Conservation (phyloP, 2,888 invertebrate genomes). For the Conomelus anceps region DNA sequence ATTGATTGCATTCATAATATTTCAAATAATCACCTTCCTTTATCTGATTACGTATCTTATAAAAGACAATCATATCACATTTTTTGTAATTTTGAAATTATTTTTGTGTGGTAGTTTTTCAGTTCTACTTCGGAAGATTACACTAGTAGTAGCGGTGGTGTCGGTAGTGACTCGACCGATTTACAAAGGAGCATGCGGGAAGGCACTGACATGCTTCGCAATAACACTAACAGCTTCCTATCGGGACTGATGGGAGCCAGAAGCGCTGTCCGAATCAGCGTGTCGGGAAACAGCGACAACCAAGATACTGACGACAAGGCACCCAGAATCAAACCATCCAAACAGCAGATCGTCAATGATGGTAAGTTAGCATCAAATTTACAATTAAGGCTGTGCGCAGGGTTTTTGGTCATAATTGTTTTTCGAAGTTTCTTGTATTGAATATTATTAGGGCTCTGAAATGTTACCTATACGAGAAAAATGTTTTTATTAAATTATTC, state of each 20-base stretch:
- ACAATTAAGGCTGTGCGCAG: not conserved
- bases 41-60: too few relatives aligned
- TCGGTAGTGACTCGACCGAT: not conserved
- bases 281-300: constrained; percentile 38
- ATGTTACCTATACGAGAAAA: too few relatives aligned
- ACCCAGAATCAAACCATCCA: constrained; percentile 8
- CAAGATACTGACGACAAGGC: constrained; percentile 15
- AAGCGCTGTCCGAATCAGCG: constrained; percentile 44
- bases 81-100: not conserved
- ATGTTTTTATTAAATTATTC: too few relatives aligned
- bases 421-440: too few relatives aligned
- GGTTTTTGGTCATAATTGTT: too few relatives aligned
- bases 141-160: not conserved
- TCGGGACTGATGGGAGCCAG: constrained; percentile 42
- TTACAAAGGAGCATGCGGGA: constrained; percentile 52
- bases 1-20: too few relatives aligned
- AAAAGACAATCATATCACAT: not conserved
- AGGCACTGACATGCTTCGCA: constrained; percentile 63
- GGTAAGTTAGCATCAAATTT: not conserved
- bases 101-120: constrained; percentile 10
- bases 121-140: constrained; percentile 22
- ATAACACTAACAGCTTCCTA: constrained; percentile 71
- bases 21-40: too few relatives aligned
- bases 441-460: too few relatives aligned
- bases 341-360: not conserved